These are phyloP conservation scores for Clarias gariepinus DNA, from an alignment of 2,113 vertebrate genomes.

Conservation along the genomic window DNA sequence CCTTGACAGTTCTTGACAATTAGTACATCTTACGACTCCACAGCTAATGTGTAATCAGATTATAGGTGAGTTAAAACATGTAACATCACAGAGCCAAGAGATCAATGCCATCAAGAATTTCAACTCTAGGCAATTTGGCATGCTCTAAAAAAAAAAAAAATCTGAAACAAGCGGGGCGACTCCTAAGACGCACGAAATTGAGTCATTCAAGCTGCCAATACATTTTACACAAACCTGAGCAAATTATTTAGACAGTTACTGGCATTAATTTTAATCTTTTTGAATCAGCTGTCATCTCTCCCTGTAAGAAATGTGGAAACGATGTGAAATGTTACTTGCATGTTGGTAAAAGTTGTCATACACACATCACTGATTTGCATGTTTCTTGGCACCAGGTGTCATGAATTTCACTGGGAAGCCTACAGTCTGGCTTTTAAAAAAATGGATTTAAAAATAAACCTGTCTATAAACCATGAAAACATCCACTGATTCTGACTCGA, in stretches of 20 bases:
- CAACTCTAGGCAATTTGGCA: no score
- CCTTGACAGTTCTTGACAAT: no score
- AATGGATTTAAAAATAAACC: constrained; percentile 13
- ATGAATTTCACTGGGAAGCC: background rate
- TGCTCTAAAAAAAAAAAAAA: no score
- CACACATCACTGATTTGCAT: background rate
- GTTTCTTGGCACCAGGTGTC: background rate
- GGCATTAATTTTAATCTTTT: background rate
- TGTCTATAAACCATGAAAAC: background rate
- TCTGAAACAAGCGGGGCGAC: no score
- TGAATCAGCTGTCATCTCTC: background rate
- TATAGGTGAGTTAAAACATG: no score
- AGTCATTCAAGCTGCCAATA: background rate
- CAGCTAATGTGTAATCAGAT: no score
- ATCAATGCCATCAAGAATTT: no score
- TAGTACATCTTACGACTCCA: no score
- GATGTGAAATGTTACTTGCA: background rate
- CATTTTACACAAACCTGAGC: background rate
- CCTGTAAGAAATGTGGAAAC: background rate
- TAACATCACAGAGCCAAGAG: no score
- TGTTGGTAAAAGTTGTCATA: background rate
- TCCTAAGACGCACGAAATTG: background rate
- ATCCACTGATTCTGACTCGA: constrained; percentile 12
- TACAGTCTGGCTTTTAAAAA: constrained; percentile 6
- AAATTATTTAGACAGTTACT: background rate